Percentiles rank a stretch among this genome's conserved stretches.
Evolutionary conservation across 1,140 invertebrate genomes (phyloP).

Genomic region (Drosophila ohnishii): DNA sequence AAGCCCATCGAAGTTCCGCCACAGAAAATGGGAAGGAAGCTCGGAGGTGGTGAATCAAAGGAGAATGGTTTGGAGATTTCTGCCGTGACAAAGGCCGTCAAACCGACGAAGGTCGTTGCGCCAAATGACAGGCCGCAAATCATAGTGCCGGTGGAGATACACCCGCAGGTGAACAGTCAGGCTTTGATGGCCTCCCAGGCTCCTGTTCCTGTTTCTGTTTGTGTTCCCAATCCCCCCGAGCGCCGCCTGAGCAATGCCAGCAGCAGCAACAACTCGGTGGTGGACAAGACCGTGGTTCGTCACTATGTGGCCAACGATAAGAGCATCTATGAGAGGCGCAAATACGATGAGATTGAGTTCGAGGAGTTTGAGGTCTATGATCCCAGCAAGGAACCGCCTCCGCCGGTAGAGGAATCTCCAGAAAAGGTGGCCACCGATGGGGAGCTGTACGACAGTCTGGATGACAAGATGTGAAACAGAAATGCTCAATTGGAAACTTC

Average conservation of each 20-base stretch:
- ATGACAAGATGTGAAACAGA: slow-evolving; percentile 67
- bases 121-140: slow-evolving; percentile 57
- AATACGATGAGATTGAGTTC: slow-evolving; percentile 91
- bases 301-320: slow-evolving; percentile 83
- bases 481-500: slow-evolving; percentile 51
- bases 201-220: background rate
- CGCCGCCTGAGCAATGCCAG: slow-evolving; percentile 66
- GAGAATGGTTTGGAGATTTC: slow-evolving; percentile 10
- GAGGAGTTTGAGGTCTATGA: slow-evolving; percentile 89
- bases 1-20: slow-evolving; percentile 43
- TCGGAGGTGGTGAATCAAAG: slow-evolving; percentile 3
- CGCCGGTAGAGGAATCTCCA: slow-evolving; percentile 17
- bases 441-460: slow-evolving; percentile 76
- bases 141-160: slow-evolving; percentile 74
- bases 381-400: slow-evolving; percentile 65
- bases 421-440: slow-evolving; percentile 46
- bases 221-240: slow-evolving; percentile 26
- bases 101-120: slow-evolving; percentile 9
- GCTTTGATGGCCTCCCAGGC: background rate
- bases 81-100: slow-evolving; percentile 38
- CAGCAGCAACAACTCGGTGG: slow-evolving; percentile 59
- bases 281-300: slow-evolving; percentile 74
- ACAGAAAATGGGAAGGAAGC: slow-evolving; percentile 66
- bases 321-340: slow-evolving; percentile 84
- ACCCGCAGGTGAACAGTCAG: slow-evolving; percentile 34